A percentile compares a stretch with the other conserved stretches of the same genome.
Conservation (phyloP, 2,113 vertebrate genomes). For the Psilopsiagon aurifrons region DNA sequence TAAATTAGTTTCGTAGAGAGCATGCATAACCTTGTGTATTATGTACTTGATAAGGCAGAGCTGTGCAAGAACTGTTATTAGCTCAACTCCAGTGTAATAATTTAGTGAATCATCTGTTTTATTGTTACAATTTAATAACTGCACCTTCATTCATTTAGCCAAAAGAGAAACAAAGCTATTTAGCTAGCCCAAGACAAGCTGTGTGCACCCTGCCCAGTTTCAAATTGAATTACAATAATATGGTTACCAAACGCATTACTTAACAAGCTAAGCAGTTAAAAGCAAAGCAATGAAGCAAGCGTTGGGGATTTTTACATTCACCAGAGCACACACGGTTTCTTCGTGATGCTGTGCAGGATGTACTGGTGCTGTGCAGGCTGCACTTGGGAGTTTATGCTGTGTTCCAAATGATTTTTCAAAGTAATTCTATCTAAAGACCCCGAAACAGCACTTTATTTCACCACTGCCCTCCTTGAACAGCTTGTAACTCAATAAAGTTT, state of each 20-base stretch:
- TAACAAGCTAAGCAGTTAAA: neutral
- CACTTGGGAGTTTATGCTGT: neutral
- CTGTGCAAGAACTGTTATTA: neutral
- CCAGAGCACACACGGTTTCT: fast-evolving
- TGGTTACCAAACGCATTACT: neutral
- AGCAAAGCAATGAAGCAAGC: neutral
- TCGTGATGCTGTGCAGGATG: fast-evolving
- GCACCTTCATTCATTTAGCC: neutral
- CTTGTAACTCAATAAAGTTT: neutral
- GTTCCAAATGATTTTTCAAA: neutral
- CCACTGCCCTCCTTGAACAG: neutral
- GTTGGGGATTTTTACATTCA: neutral
- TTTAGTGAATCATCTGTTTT: neutral
- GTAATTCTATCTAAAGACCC: neutral
- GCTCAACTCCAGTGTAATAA: neutral
- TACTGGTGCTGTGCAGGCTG: neutral
- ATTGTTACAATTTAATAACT: neutral
- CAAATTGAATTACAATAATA: neutral
- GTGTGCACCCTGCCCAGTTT: neutral
- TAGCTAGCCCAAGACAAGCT: neutral
- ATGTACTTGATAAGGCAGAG: neutral
- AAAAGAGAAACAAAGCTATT: neutral
- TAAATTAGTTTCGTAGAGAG: neutral
- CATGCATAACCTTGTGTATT: neutral
- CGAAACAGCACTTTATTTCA: neutral